Evolutionary conservation across 1,140 invertebrate genomes (phyloP).

Genomic region (Venturia canescens): DNA sequence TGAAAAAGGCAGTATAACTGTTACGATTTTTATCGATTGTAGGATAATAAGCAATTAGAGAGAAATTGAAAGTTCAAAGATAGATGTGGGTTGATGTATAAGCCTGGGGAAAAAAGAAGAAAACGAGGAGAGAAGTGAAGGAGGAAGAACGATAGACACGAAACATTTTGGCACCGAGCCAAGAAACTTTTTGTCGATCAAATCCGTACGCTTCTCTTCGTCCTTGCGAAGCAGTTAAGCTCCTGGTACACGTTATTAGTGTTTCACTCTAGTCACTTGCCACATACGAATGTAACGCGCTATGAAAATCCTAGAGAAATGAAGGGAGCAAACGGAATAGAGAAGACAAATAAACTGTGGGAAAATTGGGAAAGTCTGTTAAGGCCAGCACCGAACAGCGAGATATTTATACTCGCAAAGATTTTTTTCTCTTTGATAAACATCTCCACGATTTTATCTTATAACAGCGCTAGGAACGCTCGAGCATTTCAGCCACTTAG

Average conservation of each 20-base stretch:
- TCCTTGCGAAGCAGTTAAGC: conserved; percentile 42
- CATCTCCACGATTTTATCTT: too few relatives aligned
- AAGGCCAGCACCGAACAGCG: too few relatives aligned
- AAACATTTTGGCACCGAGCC: conserved; percentile 62
- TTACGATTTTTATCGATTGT: neutral
- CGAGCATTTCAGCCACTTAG: too few relatives aligned
- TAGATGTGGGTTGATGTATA: conserved; percentile 24
- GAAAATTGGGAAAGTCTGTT: neutral
- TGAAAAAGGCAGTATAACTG: neutral
- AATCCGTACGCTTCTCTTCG: conserved; percentile 51
- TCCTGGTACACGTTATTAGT: conserved; percentile 10
- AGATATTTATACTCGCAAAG: too few relatives aligned
- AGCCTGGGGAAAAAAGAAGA: conserved; percentile 13
- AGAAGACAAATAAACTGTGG: neutral
- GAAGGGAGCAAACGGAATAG: neutral
- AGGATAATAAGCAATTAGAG: conserved; percentile 20
- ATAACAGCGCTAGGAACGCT: too few relatives aligned
- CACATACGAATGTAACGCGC: neutral
- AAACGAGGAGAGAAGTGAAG: neutral
- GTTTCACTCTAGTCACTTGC: neutral
- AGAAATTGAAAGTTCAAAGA: conserved; percentile 28
- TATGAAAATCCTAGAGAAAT: too few relatives aligned
- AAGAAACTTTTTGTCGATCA: conserved; percentile 58
- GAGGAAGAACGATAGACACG: conserved; percentile 32
- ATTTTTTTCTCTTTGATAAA: too few relatives aligned